Evolutionary conservation across 2,113 vertebrate genomes (phyloP).

Genomic region (Salvelinus alpinus): DNA sequence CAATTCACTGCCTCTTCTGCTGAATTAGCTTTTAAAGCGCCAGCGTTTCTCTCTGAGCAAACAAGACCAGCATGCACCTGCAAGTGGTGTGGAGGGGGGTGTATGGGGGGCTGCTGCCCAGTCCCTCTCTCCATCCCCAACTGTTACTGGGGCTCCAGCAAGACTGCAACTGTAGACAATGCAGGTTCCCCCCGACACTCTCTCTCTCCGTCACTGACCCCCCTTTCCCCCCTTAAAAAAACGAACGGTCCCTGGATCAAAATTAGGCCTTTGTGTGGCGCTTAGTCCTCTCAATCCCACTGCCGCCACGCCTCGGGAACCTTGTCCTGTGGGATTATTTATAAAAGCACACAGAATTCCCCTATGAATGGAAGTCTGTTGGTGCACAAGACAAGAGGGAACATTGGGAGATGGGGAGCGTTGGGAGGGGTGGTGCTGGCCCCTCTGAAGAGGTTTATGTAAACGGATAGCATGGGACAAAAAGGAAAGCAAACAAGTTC

Average conservation of each 20-base stretch:
- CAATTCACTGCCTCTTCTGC: constrained; percentile 37
- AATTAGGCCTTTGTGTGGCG: constrained; percentile 60
- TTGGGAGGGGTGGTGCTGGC: background rate
- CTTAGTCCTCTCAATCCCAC: constrained; percentile 56
- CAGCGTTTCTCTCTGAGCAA: constrained; percentile 45
- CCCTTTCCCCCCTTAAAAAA: background rate
- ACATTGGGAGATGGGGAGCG: background rate
- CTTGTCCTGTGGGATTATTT: constrained; percentile 58
- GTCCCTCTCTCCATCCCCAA: constrained; percentile 14
- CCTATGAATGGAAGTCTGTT: constrained; percentile 64
- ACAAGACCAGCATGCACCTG: constrained; percentile 53
- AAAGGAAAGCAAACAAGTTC: constrained; percentile 8
- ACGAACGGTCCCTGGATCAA: constrained; percentile 47
- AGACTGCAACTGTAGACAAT: constrained; percentile 1
- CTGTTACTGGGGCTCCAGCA: background rate
- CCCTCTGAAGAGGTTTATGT: constrained; percentile 19
- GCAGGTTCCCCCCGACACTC: background rate
- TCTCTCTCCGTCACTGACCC: background rate
- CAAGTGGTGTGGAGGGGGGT: background rate
- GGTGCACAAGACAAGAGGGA: constrained; percentile 38
- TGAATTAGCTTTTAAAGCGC: constrained; percentile 41
- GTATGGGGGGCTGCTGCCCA: background rate
- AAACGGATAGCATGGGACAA: constrained; percentile 8
- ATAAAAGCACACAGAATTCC: constrained; percentile 59
- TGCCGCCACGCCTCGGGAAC: constrained; percentile 59